A percentile compares a stretch with the other conserved stretches of the same genome.
Conservation (phyloP, 2,113 vertebrate genomes). For the Mystacornis crossleyi region DNA sequence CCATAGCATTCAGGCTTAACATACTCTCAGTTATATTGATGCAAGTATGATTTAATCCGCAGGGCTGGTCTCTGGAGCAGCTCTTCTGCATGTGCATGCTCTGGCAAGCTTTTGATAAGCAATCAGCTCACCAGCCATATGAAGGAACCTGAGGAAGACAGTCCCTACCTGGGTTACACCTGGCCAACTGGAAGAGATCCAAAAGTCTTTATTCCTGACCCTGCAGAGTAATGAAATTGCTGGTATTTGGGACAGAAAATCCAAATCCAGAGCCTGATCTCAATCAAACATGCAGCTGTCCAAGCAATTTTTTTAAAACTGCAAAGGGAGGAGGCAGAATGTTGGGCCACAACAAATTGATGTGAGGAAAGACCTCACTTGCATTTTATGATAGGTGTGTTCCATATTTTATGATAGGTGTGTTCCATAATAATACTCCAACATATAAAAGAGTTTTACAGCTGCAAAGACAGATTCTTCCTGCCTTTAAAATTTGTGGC, state of each 20-base stretch:
- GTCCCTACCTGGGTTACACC: background rate
- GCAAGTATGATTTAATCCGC: background rate
- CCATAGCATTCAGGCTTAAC: background rate
- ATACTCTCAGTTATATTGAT: background rate
- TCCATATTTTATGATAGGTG: background rate
- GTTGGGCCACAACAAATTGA: background rate
- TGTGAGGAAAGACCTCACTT: background rate
- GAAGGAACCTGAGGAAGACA: background rate
- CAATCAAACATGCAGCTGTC: background rate
- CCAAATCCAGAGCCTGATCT: background rate
- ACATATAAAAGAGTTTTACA: background rate
- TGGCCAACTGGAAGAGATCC: background rate
- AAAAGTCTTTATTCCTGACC: background rate
- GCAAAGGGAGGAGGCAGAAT: background rate
- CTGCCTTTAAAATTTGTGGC: background rate
- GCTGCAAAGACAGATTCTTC: background rate
- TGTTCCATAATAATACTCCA: background rate
- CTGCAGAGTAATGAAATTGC: background rate
- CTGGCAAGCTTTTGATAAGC: background rate
- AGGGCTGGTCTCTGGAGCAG: background rate
- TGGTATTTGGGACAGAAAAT: background rate
- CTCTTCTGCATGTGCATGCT: background rate
- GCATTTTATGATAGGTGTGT: background rate
- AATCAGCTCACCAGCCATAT: background rate
- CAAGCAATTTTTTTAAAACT: background rate